Percentiles rank a stretch among this genome's conserved stretches.
Conservation (phyloP, 64 coral and sea anemone species). For the Trachythela sp. region DNA sequence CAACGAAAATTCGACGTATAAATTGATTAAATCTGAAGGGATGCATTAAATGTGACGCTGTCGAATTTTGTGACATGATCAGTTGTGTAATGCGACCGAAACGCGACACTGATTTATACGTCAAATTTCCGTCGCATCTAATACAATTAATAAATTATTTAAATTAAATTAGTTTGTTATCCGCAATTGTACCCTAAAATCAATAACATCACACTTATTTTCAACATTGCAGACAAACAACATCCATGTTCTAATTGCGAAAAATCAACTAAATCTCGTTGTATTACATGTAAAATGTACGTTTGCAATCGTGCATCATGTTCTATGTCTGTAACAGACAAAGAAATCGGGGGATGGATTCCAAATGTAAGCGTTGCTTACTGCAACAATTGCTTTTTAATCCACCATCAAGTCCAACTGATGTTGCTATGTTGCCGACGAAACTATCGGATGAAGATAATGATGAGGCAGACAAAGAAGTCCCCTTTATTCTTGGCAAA, state of each 20-base stretch:
- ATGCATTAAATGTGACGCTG: no score
- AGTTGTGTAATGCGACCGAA: no score
- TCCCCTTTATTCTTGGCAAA: background rate
- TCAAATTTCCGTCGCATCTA: background rate
- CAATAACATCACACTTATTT: background rate
- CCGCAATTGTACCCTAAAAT: background rate
- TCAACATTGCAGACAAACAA: background rate
- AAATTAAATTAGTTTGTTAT: background rate
- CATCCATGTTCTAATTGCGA: background rate
- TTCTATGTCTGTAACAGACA: background rate
- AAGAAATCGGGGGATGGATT: background rate
- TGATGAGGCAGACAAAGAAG: background rate
- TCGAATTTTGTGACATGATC: no score
- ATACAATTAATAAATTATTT: background rate
- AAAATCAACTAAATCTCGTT: background rate
- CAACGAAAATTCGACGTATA: no score
- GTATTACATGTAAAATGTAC: background rate
- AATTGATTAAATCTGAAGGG: no score
- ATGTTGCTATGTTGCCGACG: no score
- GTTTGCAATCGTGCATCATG: background rate
- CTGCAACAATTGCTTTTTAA: background rate
- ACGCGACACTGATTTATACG: no score
- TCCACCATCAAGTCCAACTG: background rate
- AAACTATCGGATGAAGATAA: background rate
- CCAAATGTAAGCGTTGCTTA: background rate